Percentiles rank a stretch among this genome's conserved stretches.
These are phyloP conservation scores for Thunnus thynnus DNA, from an alignment of 2,113 vertebrate species.

Conservation along the genomic window DNA sequence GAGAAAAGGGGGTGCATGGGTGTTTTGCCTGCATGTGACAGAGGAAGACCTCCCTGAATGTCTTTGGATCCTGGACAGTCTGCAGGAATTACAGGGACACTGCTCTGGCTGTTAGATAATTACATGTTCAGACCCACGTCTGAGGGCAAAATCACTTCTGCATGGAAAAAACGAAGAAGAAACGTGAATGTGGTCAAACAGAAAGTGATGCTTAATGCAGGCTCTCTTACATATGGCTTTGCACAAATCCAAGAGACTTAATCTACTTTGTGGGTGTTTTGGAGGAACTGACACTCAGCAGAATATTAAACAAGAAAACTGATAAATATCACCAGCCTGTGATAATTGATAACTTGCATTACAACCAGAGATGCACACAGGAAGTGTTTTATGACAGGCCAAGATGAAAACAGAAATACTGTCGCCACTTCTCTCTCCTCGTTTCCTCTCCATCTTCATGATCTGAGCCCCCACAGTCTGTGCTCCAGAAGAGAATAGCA, in stretches of 20 bases:
- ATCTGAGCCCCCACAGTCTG: not conserved
- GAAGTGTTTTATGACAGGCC: not conserved
- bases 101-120: constrained; percentile 66
- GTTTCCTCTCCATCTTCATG: not conserved
- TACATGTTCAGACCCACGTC: constrained; percentile 58
- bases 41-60: constrained; percentile 67
- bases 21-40: constrained; percentile 41
- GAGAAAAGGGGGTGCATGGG: not conserved
- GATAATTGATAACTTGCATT: not conserved
- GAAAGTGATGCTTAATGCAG: constrained; percentile 59
- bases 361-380: not conserved
- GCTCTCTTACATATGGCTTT: constrained; percentile 52
- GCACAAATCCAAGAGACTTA: constrained; percentile 48
- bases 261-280: constrained; percentile 43
- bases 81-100: constrained; percentile 69
- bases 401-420: not conserved
- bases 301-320: constrained; percentile 4
- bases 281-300: constrained; percentile 12
- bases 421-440: too few relatives aligned
- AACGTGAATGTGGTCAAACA: constrained; percentile 58
- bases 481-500: not conserved
- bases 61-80: constrained; percentile 50
- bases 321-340: not conserved
- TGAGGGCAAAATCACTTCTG: constrained; percentile 60
- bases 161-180: constrained; percentile 46